Percentiles rank a stretch among this genome's conserved stretches.
phyloP scores from a whole-genome alignment of 2,888 invertebrate species.

The Phyllotreta cruciferae region DNA sequence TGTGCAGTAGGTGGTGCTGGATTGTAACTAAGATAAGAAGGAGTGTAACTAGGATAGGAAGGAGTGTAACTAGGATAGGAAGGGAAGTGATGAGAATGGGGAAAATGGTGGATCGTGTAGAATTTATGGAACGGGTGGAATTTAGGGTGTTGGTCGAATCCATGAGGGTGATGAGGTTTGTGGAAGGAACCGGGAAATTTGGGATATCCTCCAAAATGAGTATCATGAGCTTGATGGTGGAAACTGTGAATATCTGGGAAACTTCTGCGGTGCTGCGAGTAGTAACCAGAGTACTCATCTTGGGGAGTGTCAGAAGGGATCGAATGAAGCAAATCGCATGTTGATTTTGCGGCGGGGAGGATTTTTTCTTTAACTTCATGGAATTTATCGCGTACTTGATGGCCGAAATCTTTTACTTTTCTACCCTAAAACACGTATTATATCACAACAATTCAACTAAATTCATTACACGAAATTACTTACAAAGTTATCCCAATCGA shows the following conservation, averaged over 20 bases:
- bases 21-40: no score
- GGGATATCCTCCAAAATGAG: not conserved
- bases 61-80: no score
- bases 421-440: constrained; percentile 30
- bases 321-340: constrained; percentile 32
- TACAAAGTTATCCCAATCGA: constrained; percentile 28
- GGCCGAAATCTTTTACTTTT: constrained; percentile 33
- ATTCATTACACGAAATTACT: constrained; percentile 12
- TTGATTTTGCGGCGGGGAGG: constrained; percentile 33
- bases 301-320: not conserved
- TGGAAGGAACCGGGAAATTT: not conserved
- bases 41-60: no score
- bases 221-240: no score
- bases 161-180: no score
- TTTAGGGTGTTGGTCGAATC: not conserved
- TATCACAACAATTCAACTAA: not conserved
- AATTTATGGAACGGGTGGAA: not conserved
- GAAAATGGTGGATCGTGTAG: not conserved
- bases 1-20: no score
- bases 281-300: not conserved
- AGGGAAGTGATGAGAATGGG: no score
- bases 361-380: constrained; percentile 24
- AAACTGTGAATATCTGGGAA: not conserved
- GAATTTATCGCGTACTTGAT: not conserved
- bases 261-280: not conserved